Base-by-base conservation (phyloP, 2,888 invertebrate genomes). In the Drosophila aldrichi region DNA sequence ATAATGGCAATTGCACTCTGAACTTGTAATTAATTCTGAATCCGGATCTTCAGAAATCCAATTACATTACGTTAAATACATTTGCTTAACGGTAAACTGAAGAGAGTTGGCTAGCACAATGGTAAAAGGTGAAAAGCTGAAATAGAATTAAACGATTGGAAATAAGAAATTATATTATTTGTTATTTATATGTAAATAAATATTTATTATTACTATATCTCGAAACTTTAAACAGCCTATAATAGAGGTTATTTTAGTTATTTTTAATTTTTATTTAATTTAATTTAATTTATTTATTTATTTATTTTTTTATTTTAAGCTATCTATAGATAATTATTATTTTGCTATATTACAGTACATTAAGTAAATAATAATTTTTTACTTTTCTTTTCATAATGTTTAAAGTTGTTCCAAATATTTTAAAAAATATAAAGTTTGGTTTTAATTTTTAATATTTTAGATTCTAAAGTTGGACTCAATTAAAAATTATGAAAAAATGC, bases 1-100 rank as follows among this genome's bases (percentile, higher is more conserved):
- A 82, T 82, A 80, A 88, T 82, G 86, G 75, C 80, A 85, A 88
- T 88, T 78, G 77, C 75, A 77, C 83, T 86, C 78, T 88, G 75
- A 85, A 82, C 83, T 78, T 62, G 77, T 62, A 70, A 78, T 84
- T 86, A 88, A 84, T 87, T 83, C 67, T 60, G 41, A 58, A 58
- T 38, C 54, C 59, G 57, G 43, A 41, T 54, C 38, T 66, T 55
- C 18, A 38, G 43, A 20, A 56, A 73, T 49, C 68, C 54, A 65
- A 69, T 73, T 72, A 46, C 62, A 60, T 65, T 68, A 59, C 43
- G 48, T 40, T 68, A 59, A 49, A 43, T 48, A 49, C 38, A 16
- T 68, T 44, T 16, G n/a, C 29, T 49, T 29, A 29, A 22, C n/a
- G 43, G 10, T 5, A 8, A 9, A 12, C 3, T 5, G 16, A 14